phyloP scores from a whole-genome alignment of 1,140 invertebrate genomes.

The Holcopasites calliopsidis region DNA sequence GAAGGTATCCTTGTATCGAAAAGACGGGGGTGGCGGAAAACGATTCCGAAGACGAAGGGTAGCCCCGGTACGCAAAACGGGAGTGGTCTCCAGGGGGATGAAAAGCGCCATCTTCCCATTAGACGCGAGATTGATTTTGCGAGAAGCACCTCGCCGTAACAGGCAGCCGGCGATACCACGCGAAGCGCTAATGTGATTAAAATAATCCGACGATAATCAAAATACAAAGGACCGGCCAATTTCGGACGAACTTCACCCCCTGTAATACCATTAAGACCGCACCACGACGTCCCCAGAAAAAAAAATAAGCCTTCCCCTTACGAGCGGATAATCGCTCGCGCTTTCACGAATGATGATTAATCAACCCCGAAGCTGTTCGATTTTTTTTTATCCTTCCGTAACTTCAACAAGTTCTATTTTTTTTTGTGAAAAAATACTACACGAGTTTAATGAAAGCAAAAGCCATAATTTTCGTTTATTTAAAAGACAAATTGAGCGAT shows the following conservation, averaged over 20 bases:
- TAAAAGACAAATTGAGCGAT: no score
- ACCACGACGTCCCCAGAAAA: constrained; percentile 5
- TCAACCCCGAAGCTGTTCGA: constrained; percentile 1
- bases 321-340: constrained; percentile 32
- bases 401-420: background rate
- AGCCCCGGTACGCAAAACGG: constrained; percentile 52
- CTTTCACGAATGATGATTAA: constrained; percentile 29
- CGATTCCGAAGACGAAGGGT: constrained; percentile 42
- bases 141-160: constrained; percentile 55
- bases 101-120: constrained; percentile 66
- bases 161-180: constrained; percentile 34
- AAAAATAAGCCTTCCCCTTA: constrained; percentile 28
- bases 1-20: constrained; percentile 1
- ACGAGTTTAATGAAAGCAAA: no score
- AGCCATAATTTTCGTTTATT: constrained; percentile 24
- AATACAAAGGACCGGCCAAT: constrained; percentile 57
- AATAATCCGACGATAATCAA: constrained; percentile 62
- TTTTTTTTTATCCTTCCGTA: background rate
- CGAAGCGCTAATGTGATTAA: constrained; percentile 64
- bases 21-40: constrained; percentile 28
- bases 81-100: constrained; percentile 59
- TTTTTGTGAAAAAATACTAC: background rate
- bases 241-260: constrained; percentile 44
- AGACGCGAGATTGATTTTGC: constrained; percentile 69
- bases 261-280: constrained; percentile 39